Conservation (phyloP, 2,888 invertebrate genomes). For the Chorisops tibialis region DNA sequence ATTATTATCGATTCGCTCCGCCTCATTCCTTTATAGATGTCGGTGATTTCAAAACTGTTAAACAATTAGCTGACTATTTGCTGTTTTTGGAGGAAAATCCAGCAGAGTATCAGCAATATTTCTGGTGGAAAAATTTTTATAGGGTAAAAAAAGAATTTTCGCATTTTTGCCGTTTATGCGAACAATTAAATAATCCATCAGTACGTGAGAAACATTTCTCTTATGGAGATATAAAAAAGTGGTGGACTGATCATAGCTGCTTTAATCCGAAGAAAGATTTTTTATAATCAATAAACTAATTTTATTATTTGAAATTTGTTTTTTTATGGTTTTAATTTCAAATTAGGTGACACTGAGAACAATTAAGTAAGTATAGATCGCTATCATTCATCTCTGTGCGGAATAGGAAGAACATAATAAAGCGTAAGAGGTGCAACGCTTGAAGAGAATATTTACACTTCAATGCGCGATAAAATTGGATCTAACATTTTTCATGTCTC, state of each 20-base stretch:
- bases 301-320: no score
- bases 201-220: background rate
- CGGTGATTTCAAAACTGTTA: conserved; percentile 58
- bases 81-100: conserved; percentile 49
- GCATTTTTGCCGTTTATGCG: background rate
- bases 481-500: no score
- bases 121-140: conserved; percentile 61
- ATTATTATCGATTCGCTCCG: conserved; percentile 60
- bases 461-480: no score
- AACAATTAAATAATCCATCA: background rate
- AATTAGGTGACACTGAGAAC: no score
- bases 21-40: conserved; percentile 64
- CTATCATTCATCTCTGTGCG: no score
- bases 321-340: no score
- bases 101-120: conserved; percentile 61
- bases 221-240: conserved; percentile 6
- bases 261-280: background rate
- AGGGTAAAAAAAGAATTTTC: background rate
- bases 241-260: background rate
- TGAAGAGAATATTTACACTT: no score
- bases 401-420: no score
- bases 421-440: no score
- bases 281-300: no score
- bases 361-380: no score
- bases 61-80: conserved; percentile 59